Conservation (phyloP, 2,888 invertebrate genomes). For the Cyrtodaria siliqua region DNA sequence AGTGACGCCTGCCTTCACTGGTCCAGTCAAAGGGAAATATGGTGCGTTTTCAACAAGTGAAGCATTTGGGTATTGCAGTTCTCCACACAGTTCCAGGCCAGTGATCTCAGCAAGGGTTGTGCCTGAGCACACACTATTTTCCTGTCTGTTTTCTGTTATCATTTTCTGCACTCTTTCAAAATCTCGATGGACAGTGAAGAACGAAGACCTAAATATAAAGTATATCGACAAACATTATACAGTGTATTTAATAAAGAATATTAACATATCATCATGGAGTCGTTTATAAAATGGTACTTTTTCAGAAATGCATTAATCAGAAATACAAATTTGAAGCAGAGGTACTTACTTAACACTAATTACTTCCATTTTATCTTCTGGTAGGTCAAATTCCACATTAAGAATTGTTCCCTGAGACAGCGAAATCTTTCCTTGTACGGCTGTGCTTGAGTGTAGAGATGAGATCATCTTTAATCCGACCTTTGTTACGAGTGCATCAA, state of each 20-base stretch:
- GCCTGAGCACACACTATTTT: constrained; percentile 85
- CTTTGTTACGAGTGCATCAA: constrained; percentile 92
- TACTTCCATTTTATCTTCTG: constrained; percentile 94
- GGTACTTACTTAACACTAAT: constrained; percentile 89
- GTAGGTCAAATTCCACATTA: constrained; percentile 92
- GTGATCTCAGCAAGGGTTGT: constrained; percentile 89
- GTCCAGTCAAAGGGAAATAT: constrained; percentile 83
- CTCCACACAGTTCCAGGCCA: constrained; percentile 94
- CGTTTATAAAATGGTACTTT: too few species aligned
- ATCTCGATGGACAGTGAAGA: constrained; percentile 83
- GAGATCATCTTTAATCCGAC: constrained; percentile 94
- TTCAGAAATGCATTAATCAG: too few species aligned
- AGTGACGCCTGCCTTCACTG: constrained; percentile 69
- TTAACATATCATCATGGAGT: too few species aligned
- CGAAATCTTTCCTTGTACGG: constrained; percentile 91
- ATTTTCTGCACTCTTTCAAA: constrained; percentile 90
- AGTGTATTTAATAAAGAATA: too few species aligned
- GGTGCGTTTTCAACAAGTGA: constrained; percentile 87
- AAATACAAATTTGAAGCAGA: too few species aligned
- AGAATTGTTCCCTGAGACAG: constrained; percentile 90
- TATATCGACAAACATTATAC: too few species aligned
- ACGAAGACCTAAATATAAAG: constrained; percentile 82
- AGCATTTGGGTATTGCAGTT: constrained; percentile 90
- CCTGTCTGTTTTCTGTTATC: constrained; percentile 89
- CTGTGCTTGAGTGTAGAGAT: constrained; percentile 94